Evolutionary conservation across 2,113 vertebrate genomes (phyloP), one percentile per base, ranked within the genome.

Genomic region (Corvus hawaiiensis): DNA sequence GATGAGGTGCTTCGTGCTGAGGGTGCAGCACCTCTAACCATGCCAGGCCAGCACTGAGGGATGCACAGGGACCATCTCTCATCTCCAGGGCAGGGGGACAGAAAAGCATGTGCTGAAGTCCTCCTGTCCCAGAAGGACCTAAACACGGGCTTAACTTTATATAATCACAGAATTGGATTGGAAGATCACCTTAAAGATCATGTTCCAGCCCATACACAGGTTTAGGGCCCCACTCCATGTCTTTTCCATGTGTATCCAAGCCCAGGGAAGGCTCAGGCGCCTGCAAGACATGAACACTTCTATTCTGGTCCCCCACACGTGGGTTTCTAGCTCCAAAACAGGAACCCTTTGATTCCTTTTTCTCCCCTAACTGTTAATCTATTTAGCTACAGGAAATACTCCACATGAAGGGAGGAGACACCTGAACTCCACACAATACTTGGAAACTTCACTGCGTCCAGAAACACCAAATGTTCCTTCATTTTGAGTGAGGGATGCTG

Each of bases 291-390:
- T 13, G 51, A 78, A 30, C 56, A 28, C 39, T 79, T 91, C 91
- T 89, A 69, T 95, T 94, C 78, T 85, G 58, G 62, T 87, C 46
- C 69, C 73, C n/a, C 37, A 61, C 6, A 3, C 5, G 3, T 64
- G 66, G 41, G 16, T 51, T 85, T 43, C n/a, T 15, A 66, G 14
- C 35, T 96, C 91, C 84, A 69, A 88, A 96, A 95, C 87, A 93
- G 81, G 85, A 96, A 95, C 78, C 32, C 13, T 76, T 79, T 30
- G 69, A 94, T 74, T 94, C 63, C 51, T 74, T 86, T 92, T 92
- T 88, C 52, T 90, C 27, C 71, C 10, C 39, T 51, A 81, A 69
- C 69, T 63, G 61, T 33, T 74, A 55, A 86, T 59, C 61, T 69
- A 24, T 85, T 91, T 61, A 90, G 63, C 58, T 43, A 44, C 73